Conservation (phyloP, 2,113 vertebrate species). For the Martes martes region DNA sequence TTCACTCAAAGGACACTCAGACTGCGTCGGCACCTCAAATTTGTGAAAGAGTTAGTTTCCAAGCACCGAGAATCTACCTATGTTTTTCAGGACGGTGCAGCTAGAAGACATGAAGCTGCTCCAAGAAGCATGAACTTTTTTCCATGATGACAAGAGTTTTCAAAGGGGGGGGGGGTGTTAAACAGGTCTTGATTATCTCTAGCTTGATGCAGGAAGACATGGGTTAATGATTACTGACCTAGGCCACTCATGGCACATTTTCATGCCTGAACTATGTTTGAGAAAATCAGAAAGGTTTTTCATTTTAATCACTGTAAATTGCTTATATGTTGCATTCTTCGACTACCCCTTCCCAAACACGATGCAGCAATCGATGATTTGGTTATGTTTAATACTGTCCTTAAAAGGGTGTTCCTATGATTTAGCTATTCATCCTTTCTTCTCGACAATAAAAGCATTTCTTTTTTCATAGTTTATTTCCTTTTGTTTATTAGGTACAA, state of each 20-base stretch:
- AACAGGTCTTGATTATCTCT: not conserved
- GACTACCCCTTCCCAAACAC: not conserved
- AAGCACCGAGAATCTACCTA: not conserved
- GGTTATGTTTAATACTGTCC: not conserved
- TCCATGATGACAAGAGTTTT: not conserved
- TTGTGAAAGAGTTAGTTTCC: not conserved
- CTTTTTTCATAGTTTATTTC: not conserved
- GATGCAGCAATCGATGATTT: not conserved
- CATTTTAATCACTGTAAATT: not conserved
- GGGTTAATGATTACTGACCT: not conserved
- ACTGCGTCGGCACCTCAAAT: not conserved
- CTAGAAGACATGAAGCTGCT: not conserved
- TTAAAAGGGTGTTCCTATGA: not conserved
- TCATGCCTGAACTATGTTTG: not conserved
- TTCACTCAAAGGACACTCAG: conserved; percentile 74
- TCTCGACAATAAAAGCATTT: not conserved
- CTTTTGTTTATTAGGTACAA: not conserved
- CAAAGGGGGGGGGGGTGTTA: not conserved
- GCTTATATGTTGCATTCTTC: not conserved
- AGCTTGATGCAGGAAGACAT: not conserved
- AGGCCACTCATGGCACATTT: not conserved
- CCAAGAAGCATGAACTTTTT: not conserved
- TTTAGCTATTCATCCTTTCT: not conserved
- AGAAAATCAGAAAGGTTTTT: not conserved
- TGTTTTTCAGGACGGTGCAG: not conserved